Base-by-base conservation (phyloP, 1,140 invertebrate genomes). In the Pseudomyrmex concolor region DNA sequence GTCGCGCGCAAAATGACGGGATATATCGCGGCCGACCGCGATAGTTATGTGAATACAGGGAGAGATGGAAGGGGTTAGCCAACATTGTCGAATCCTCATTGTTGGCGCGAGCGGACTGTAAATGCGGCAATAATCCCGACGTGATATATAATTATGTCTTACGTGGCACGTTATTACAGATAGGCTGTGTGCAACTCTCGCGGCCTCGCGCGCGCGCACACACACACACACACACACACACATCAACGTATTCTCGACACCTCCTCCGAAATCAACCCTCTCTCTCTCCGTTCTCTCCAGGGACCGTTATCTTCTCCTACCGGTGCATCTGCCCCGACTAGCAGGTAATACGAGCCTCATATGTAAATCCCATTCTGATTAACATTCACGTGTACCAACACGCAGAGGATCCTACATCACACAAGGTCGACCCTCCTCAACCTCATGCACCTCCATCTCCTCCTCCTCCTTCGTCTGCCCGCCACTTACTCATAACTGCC, bases 361-460 rank as follows among this genome's bases (percentile, higher is more conserved):
- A 91, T 91, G 90, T 92, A 92, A 92, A 92, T 92, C 87, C 89
- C 85, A 92, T 91, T 90, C 89, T 92, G 91, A 92, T 92, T 91
- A 92, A 92, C 90, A 91, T 89, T 86, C 86, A 86, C 84, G 86
- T 86, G 83, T 85, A 83, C 86, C 83, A 89, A 80, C 87, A 90
- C 83, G 73, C 76, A 55, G 71, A 73, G 71, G 48, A 54, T 80
- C 72, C 84, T 87, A 87, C 88, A 87, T 87, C 87, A 87, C 77
- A 66, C 70, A 55, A 54, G 72, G 81, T 64, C 81, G 62, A 59
- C 72, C 59, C 48, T 17, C 50, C 19, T 77, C 43, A 34, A 34
- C 34, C 34, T 34, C 34, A 34, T 34, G 34, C 34, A 51, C 50
- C 50, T 13, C 3, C 50, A 43, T 25, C 54, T 43, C 12, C 55